phyloP scores from a whole-genome alignment of 1,140 invertebrate species.

The Euschistus heros region DNA sequence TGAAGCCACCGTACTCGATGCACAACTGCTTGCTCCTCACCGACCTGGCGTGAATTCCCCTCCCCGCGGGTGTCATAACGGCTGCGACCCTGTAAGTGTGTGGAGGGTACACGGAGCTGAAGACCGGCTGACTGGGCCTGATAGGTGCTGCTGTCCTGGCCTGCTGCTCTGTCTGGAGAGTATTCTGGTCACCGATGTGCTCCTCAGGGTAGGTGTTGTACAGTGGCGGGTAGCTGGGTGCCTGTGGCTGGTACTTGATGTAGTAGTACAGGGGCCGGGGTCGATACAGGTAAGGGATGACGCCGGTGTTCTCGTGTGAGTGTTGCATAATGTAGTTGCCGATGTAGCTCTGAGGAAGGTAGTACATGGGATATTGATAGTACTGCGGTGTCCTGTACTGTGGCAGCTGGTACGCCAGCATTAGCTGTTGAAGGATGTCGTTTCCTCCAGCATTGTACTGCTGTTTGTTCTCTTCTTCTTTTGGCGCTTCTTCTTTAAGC shows the following conservation, averaged over 20 bases:
- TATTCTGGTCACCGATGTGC: neutral
- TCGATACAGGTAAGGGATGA: constrained; percentile 3
- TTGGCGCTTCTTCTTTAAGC: constrained; percentile 20
- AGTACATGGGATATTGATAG: constrained; percentile 18
- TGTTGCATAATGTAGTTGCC: constrained; percentile 24
- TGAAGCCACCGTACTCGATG: constrained; percentile 65
- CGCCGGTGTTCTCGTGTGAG: constrained; percentile 20
- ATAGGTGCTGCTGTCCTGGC: constrained; percentile 16
- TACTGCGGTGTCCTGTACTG: neutral
- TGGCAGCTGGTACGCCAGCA: constrained; percentile 18
- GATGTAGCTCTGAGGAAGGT: constrained; percentile 17
- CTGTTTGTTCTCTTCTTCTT: neutral
- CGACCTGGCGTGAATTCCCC: constrained; percentile 17
- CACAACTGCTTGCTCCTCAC: constrained; percentile 37
- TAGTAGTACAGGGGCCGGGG: neutral
- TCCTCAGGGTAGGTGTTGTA: neutral
- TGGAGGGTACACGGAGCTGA: constrained; percentile 28
- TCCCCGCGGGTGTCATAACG: constrained; percentile 16
- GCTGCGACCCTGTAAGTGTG: constrained; percentile 24
- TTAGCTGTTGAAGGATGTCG: constrained; percentile 23
- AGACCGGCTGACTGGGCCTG: constrained; percentile 28
- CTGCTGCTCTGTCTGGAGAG: neutral
- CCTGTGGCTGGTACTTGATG: constrained; percentile 7
- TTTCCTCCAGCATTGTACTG: neutral
- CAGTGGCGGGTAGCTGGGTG: neutral